Conservation (phyloP, 2,888 invertebrate species). For the Chalcis sispes region DNA sequence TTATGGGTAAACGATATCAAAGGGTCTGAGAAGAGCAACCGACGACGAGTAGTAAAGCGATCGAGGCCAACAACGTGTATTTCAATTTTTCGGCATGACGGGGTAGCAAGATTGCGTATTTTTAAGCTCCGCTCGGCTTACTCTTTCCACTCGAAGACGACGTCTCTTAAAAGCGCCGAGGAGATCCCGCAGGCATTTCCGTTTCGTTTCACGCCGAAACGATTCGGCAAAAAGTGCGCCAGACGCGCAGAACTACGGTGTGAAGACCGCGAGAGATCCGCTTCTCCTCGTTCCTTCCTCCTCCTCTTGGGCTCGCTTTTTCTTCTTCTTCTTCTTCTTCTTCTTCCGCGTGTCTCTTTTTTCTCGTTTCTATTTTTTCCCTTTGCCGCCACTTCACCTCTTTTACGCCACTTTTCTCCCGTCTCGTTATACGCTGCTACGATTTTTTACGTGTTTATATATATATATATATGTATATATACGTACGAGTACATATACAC, state of each 20-base stretch:
- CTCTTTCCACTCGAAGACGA: constrained; percentile 38
- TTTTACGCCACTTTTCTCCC: constrained; percentile 50
- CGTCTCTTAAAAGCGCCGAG: background rate
- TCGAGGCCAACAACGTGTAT: constrained; percentile 70
- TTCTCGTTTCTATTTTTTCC: constrained; percentile 23
- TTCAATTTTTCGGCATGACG: constrained; percentile 77
- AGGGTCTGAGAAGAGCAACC: too few relatives aligned
- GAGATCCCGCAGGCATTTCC: constrained; percentile 68
- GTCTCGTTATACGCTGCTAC: constrained; percentile 7
- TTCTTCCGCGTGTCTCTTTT: constrained; percentile 10
- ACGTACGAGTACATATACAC: too few relatives aligned
- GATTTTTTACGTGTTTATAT: background rate
- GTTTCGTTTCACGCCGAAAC: constrained; percentile 73
- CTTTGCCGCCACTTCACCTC: constrained; percentile 28
- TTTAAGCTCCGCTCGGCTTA: constrained; percentile 72
- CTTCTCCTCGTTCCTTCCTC: too few relatives aligned
- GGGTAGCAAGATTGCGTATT: constrained; percentile 76
- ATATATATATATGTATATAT: too few relatives aligned
- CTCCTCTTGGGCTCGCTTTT: too few relatives aligned
- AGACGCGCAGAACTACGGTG: too few relatives aligned
- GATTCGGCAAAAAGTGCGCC: too few relatives aligned
- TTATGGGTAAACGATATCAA: constrained; percentile 77
- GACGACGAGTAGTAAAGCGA: too few relatives aligned
- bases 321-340: too few relatives aligned
- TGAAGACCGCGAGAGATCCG: too few relatives aligned